Conservation (phyloP, 2,888 invertebrate species). For the Eilema caniola region DNA sequence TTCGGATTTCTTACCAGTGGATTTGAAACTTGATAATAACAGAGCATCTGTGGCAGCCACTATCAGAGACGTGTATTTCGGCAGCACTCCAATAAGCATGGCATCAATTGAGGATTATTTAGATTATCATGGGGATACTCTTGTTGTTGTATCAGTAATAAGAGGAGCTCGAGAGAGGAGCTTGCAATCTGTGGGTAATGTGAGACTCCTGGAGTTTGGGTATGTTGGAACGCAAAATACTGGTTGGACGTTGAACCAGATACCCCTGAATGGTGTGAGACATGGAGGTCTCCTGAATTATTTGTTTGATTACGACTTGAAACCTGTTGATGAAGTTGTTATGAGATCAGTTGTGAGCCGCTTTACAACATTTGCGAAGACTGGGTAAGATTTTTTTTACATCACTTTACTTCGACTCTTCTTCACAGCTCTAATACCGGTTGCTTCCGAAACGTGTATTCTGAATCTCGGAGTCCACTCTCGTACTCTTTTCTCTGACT, state of each 20-base stretch:
- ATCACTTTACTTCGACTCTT: not conserved
- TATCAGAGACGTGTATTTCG: constrained; percentile 71
- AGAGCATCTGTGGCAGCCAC: constrained; percentile 51
- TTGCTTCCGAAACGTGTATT: not conserved
- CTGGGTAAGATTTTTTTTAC: constrained; percentile 63
- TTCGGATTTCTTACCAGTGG: constrained; percentile 70
- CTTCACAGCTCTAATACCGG: not conserved
- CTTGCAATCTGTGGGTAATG: constrained; percentile 59
- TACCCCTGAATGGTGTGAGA: constrained; percentile 68
- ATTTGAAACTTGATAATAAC: constrained; percentile 62
- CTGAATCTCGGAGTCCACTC: not conserved
- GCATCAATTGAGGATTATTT: constrained; percentile 72
- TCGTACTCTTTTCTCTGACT: not conserved
- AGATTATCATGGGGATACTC: constrained; percentile 74
- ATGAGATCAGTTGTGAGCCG: constrained; percentile 60
- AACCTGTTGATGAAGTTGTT: constrained; percentile 52
- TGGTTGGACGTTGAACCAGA: constrained; percentile 68
- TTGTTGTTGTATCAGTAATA: constrained; percentile 68
- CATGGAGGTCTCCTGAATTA: constrained; percentile 76
- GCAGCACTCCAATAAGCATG: constrained; percentile 58
- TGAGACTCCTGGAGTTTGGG: constrained; percentile 71
- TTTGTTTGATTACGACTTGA: constrained; percentile 70
- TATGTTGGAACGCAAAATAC: constrained; percentile 68
- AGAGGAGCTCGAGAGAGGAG: constrained; percentile 70
- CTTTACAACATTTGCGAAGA: constrained; percentile 64